Evolutionary conservation across 1,140 invertebrate species (phyloP).

Genomic region (Cepaea nemoralis): DNA sequence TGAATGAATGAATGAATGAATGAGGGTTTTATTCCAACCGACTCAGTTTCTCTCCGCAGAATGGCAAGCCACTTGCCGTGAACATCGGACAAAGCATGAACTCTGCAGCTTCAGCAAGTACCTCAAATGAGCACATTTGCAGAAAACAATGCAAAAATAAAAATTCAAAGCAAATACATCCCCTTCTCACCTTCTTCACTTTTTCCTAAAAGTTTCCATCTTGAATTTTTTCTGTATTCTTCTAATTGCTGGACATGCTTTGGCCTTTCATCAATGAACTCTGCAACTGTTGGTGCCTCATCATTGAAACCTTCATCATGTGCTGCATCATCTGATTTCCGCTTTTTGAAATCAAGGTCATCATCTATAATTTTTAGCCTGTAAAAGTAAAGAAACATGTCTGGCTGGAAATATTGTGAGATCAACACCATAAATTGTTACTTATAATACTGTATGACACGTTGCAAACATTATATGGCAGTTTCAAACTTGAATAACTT

Average conservation of each 20-base stretch:
- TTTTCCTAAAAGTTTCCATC: conserved; percentile 68
- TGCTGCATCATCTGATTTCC: conserved; percentile 76
- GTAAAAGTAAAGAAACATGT: background rate
- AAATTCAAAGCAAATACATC: no score
- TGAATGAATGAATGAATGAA: no score
- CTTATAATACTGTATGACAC: background rate
- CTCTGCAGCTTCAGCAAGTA: no score
- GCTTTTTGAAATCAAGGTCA: conserved; percentile 80
- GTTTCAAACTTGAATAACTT: no score
- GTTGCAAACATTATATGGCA: background rate
- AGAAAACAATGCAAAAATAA: no score
- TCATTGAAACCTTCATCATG: conserved; percentile 84
- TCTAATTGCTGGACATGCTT: conserved; percentile 78
- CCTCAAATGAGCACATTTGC: no score
- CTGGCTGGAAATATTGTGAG: no score
- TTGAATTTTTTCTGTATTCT: conserved; percentile 82
- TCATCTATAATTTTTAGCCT: conserved; percentile 86
- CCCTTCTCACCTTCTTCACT: conserved; percentile 32
- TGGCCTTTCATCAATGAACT: conserved; percentile 88
- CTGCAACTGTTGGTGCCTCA: conserved; percentile 91
- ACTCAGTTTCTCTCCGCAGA: no score
- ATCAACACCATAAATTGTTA: background rate
- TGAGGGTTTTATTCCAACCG: no score
- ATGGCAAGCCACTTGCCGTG: no score
- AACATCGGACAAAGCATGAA: no score